Evolutionary conservation across 2,113 vertebrate species (phyloP).

Genomic region (Cricetomys ansorgei): DNA sequence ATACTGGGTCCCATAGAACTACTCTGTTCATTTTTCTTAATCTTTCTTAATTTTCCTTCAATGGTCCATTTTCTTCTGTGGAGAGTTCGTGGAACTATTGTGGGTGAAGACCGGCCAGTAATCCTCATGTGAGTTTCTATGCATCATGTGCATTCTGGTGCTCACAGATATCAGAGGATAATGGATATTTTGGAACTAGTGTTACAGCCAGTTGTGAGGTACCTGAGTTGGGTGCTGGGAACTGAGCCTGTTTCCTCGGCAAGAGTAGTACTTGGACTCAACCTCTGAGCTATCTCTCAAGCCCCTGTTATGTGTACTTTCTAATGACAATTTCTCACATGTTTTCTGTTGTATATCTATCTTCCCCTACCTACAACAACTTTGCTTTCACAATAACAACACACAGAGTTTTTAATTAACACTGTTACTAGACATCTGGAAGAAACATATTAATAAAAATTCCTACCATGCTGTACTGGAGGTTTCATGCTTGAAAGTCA

Average conservation of each 20-base stretch:
- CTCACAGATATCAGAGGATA: not conserved
- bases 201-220: not conserved
- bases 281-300: not conserved
- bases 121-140: not conserved
- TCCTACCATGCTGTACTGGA: not conserved
- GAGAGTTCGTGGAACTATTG: no score
- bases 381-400: not conserved
- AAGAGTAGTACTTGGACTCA: not conserved
- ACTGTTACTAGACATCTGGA: not conserved
- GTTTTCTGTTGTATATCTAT: not conserved
- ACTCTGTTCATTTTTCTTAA: no score
- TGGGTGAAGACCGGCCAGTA: no score
- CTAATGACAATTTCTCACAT: not conserved
- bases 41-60: no score
- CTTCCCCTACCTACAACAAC: not conserved
- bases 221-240: not conserved
- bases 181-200: not conserved
- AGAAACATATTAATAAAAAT: conserved; percentile 43
- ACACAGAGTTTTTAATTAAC: not conserved
- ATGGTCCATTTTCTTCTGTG: no score
- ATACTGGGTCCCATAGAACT: no score
- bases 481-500: not conserved
- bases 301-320: not conserved
- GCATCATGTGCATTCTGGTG: not conserved
- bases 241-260: not conserved